Conservation (phyloP, 2,888 invertebrate species). For the Pomacea canaliculata region DNA sequence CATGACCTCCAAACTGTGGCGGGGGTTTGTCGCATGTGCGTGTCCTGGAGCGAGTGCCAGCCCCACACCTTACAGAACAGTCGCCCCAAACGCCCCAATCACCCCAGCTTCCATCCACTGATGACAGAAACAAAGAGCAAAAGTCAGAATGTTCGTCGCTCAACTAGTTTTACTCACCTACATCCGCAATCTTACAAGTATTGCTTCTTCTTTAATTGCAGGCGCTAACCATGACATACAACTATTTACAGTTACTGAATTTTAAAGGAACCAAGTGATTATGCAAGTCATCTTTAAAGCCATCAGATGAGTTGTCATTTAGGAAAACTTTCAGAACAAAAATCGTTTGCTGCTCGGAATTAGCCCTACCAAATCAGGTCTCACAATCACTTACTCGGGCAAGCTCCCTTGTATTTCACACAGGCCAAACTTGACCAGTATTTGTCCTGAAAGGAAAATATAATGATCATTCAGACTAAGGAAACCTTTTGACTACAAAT, state of each 20-base stretch:
- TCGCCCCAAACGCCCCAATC: slow-evolving; percentile 31
- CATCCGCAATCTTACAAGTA: too few relatives aligned
- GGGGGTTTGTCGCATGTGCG: slow-evolving; percentile 65
- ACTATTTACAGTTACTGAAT: too few relatives aligned
- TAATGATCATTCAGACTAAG: neutral
- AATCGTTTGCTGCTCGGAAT: too few relatives aligned
- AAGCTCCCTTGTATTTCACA: slow-evolving; percentile 39
- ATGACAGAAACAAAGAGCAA: too few relatives aligned
- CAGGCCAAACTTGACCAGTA: slow-evolving; percentile 45
- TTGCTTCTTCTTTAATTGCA: too few relatives aligned
- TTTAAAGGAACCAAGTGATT: too few relatives aligned
- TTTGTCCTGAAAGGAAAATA: slow-evolving; percentile 31
- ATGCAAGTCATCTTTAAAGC: too few relatives aligned
- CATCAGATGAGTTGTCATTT: too few relatives aligned
- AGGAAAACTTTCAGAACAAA: too few relatives aligned
- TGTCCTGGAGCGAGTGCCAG: slow-evolving; percentile 36
- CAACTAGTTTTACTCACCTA: neutral
- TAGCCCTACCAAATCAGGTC: too few relatives aligned
- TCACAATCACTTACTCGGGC: slow-evolving; percentile 33
- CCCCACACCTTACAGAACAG: slow-evolving; percentile 34
- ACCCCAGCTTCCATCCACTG: slow-evolving; percentile 30
- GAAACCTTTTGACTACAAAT: too few relatives aligned
- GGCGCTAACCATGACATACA: too few relatives aligned
- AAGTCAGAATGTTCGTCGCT: neutral
- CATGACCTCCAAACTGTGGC: slow-evolving; percentile 62